Percentiles rank a stretch among this genome's conserved stretches.
Conservation (phyloP, 2,797 vertebrate genomes). For the Amblyopsis hoosieri region DNA sequence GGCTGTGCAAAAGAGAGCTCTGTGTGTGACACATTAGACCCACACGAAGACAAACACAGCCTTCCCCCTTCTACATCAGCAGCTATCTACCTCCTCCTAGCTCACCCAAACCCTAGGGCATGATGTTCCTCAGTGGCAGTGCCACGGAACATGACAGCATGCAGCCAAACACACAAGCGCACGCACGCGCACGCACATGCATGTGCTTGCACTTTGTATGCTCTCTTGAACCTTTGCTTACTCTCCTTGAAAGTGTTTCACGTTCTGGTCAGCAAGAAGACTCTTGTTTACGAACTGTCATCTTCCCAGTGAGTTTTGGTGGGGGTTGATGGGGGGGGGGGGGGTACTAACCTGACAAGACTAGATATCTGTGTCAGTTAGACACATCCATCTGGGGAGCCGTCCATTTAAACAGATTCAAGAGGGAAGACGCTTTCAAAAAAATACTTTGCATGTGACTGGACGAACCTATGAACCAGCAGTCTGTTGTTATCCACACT, state of each 20-base stretch:
- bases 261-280: constrained; percentile 14
- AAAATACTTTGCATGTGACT: too few relatives aligned
- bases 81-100: constrained; percentile 38
- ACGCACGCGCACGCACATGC: not conserved
- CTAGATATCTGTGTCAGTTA: too few relatives aligned
- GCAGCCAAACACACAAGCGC: not conserved
- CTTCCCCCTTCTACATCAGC: constrained; percentile 14
- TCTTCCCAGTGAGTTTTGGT: constrained; percentile 1
- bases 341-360: too few relatives aligned
- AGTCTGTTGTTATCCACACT: too few relatives aligned
- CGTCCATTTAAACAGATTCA: too few relatives aligned
- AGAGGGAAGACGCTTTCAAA: too few relatives aligned
- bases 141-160: constrained; percentile 13
- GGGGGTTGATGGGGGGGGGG: not conserved
- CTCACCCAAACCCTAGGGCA: constrained; percentile 23
- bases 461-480: too few relatives aligned
- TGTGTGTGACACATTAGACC: constrained; percentile 22
- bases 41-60: constrained; percentile 8
- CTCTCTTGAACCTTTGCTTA: constrained; percentile 4
- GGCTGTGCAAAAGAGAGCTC: not conserved
- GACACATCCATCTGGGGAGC: too few relatives aligned
- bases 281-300: constrained; percentile 34
- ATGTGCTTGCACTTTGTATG: constrained; percentile 2
- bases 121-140: constrained; percentile 29
- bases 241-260: constrained; percentile 18